Base-by-base conservation (phyloP, 1,140 invertebrate species). In the Drosophila arizonae region DNA sequence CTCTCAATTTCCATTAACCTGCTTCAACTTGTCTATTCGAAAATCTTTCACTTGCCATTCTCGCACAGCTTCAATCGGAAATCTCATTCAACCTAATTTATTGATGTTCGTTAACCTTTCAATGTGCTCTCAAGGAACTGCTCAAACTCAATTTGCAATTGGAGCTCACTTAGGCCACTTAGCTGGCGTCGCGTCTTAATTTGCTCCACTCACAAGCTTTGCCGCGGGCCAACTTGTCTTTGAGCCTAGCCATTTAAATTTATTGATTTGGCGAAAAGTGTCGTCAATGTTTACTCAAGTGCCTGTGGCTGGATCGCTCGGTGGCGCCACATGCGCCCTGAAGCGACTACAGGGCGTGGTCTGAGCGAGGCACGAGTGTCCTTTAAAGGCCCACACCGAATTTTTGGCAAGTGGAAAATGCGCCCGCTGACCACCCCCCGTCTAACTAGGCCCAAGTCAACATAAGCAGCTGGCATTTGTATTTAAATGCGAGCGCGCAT, bases 261-360 rank as follows among this genome's bases (percentile, higher is more conserved):
- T 82, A 82, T 82, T 76, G 72, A 82, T 82, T 78, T 66, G 13
- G 45, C 54, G 28, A 30, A 61, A 70, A 60, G 30, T 72, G 56
- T 69, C 57, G 33, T 33, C 60, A 51, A 43, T 24, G 11, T 55
- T 56, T 62, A 17, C 43, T 50, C 33, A 45, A 57, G 28, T 55
- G 60, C 11, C 33, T 30, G 15, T 48, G 33, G 36, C 33, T 9
- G 41, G 41, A 26, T 8, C 21, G 21, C 56, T 28, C 43, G 8
- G 46, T 51, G 66, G 66, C 60, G 72, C 60, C 72, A 45, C 41
- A 43, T 6, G 46, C 41, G 36, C 39, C 41, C 33, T 10, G 33
- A 33, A 9, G 33, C 33, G 33, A 33, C 24, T 39, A 17, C 24
- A 57, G 61, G 67, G 65, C 76, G 61, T 71, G 46, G 58, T 36